Percentiles rank a stretch among this genome's conserved stretches.
Evolutionary conservation across 2,888 invertebrate genomes (phyloP).

Genomic region (Pheosia tremula): DNA sequence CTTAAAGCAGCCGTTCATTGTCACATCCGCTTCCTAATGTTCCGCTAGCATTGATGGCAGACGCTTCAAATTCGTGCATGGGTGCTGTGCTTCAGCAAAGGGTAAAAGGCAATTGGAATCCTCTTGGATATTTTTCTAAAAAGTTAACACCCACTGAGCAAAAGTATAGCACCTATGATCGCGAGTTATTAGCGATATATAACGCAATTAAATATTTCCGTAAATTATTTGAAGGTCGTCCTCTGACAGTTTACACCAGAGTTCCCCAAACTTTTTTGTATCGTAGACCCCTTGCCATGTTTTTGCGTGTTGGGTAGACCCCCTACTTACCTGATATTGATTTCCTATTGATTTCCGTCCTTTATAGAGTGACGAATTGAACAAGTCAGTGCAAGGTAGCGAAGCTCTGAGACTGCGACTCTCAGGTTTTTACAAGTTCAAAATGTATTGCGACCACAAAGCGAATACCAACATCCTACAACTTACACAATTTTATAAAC

Average conservation of each 20-base stretch:
- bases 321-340: too few relatives aligned
- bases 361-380: too few relatives aligned
- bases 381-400: too few relatives aligned
- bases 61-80: neutral
- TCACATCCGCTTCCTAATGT: neutral
- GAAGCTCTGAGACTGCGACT: too few relatives aligned
- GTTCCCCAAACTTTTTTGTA: too few relatives aligned
- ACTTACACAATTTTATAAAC: too few relatives aligned
- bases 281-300: too few relatives aligned
- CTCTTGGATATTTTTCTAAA: neutral
- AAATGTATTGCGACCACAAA: too few relatives aligned
- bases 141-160: neutral
- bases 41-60: neutral
- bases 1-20: neutral
- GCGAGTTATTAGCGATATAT: neutral
- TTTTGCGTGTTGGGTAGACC: too few relatives aligned
- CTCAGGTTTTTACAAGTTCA: too few relatives aligned
- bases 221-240: neutral
- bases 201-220: neutral
- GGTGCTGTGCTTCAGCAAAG: neutral
- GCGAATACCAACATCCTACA: too few relatives aligned
- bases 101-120: neutral
- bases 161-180: neutral
- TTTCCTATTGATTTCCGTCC: too few relatives aligned
- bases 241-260: slow-evolving; percentile 1